Percentiles rank a stretch among this genome's conserved stretches.
Conservation (phyloP, 1,140 invertebrate genomes). For the Sipha flava region DNA sequence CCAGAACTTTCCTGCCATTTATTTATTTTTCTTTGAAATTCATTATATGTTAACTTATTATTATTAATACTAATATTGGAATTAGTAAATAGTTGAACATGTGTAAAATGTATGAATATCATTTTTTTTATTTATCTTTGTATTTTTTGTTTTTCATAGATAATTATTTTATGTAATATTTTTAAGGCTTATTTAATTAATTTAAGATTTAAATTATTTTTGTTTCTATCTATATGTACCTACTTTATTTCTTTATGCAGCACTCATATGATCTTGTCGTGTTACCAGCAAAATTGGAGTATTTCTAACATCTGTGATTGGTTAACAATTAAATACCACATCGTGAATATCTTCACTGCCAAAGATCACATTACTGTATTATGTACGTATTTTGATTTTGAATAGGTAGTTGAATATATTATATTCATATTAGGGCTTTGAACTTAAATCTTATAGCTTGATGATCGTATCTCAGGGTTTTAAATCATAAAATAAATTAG, state of each 20-base stretch:
- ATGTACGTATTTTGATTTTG: background rate
- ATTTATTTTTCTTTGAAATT: too few species aligned
- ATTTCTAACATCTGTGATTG: background rate
- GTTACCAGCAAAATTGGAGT: background rate
- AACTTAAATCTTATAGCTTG: background rate
- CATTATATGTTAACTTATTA: too few species aligned
- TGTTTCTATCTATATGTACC: background rate
- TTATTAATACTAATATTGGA: too few species aligned
- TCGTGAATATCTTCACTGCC: background rate
- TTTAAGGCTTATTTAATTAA: too few species aligned
- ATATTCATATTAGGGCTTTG: background rate
- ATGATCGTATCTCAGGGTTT: too few species aligned
- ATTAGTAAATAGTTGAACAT: too few species aligned
- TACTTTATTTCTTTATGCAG: background rate
- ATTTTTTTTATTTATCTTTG: too few species aligned
- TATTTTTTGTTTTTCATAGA: too few species aligned
- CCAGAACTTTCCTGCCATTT: too few species aligned
- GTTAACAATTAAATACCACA: background rate
- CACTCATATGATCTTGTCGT: background rate
- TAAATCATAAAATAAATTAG: too few species aligned
- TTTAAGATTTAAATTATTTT: background rate
- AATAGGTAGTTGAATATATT: background rate
- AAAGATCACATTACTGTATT: background rate
- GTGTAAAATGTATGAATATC: too few species aligned
- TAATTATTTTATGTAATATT: too few species aligned